Conservation (phyloP, 2,113 vertebrate species). For the Arvicanthis niloticus region DNA sequence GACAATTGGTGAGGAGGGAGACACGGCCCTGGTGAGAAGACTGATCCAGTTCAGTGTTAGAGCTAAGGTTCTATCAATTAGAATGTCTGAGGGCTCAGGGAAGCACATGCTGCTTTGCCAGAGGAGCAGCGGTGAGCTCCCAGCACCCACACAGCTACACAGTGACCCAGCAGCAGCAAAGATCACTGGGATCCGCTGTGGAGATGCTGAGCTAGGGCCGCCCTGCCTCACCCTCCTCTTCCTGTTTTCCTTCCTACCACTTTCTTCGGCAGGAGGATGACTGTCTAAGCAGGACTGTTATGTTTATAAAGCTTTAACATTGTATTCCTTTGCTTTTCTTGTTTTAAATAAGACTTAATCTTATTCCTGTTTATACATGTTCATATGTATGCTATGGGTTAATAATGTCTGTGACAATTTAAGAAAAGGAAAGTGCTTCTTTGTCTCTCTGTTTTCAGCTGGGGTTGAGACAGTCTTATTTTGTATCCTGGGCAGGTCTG, state of each 20-base stretch:
- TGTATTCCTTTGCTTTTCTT: background rate
- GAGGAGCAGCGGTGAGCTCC: background rate
- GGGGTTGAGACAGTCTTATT: background rate
- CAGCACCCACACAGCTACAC: background rate
- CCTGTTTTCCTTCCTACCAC: background rate
- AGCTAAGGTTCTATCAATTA: background rate
- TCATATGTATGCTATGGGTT: background rate
- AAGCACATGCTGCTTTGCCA: background rate
- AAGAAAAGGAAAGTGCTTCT: slow-evolving; percentile 29
- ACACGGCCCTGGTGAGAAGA: background rate
- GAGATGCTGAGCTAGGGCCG: background rate
- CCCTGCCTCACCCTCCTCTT: background rate
- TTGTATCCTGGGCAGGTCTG: background rate
- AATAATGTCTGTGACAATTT: slow-evolving; percentile 54
- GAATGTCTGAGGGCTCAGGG: background rate
- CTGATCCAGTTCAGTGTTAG: background rate
- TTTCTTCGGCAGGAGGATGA: background rate
- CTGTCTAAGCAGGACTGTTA: background rate
- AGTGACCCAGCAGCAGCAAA: background rate
- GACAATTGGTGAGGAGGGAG: background rate
- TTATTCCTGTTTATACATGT: background rate
- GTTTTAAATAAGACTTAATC: background rate
- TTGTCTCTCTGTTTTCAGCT: background rate
- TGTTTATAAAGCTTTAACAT: background rate
- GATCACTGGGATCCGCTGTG: background rate